A percentile compares a stretch with the other conserved stretches of the same genome.
Evolutionary conservation across 2,888 invertebrate genomes (phyloP).

Genomic region (Prosopocoilus inquinatus): DNA sequence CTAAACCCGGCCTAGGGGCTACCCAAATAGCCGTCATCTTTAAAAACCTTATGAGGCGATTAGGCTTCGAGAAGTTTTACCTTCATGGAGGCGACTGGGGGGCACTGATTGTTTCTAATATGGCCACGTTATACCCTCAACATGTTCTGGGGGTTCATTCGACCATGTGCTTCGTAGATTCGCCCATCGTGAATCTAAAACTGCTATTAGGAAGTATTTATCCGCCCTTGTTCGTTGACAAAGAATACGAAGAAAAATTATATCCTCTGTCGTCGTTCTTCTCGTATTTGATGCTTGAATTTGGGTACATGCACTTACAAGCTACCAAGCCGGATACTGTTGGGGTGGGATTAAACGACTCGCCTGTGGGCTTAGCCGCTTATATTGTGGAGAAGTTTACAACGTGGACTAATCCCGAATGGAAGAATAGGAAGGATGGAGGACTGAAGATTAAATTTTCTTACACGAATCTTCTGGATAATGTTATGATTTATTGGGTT

Average conservation of each 20-base stretch:
- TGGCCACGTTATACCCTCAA: conserved; percentile 64
- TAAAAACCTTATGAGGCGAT: conserved; percentile 67
- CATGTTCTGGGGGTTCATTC: conserved; percentile 57
- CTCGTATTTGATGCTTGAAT: conserved; percentile 52
- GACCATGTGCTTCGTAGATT: conserved; percentile 29
- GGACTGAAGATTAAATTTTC: conserved; percentile 62
- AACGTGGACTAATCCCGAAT: conserved; percentile 61
- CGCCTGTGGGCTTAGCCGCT: conserved; percentile 79
- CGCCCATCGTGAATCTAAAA: conserved; percentile 15
- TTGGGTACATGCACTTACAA: conserved; percentile 73
- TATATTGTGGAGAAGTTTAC: conserved; percentile 87
- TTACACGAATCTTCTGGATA: conserved; percentile 69
- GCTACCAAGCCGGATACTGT: conserved; percentile 89
- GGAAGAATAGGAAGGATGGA: conserved; percentile 57
- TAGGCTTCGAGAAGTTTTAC: conserved; percentile 66
- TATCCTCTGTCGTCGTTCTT: conserved; percentile 50
- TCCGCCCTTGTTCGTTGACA: conserved; percentile 58
- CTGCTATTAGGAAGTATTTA: conserved; percentile 50
- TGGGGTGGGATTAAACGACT: conserved; percentile 69
- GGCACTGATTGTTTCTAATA: conserved; percentile 56
- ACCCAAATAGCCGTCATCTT: conserved; percentile 60
- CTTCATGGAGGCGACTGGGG: conserved; percentile 86
- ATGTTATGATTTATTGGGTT: conserved; percentile 77
- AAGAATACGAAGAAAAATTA: conserved; percentile 52
- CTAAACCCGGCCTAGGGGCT: conserved; percentile 62